phyloP scores from a whole-genome alignment of 2,888 invertebrate species.

The Euplexia lucipara region DNA sequence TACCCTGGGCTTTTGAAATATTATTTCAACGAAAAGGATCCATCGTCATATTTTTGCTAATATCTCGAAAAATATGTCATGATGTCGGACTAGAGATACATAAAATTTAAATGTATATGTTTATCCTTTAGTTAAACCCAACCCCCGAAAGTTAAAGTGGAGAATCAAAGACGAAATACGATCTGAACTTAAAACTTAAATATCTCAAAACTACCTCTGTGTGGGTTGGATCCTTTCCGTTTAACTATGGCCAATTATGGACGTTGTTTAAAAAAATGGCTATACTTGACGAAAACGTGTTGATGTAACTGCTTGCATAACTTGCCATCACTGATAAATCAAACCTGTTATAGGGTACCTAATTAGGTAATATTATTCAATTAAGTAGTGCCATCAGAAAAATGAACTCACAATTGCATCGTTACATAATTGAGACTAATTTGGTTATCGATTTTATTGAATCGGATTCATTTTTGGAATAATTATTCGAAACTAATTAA shows the following conservation, averaged over 20 bases:
- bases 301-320: too few relatives aligned
- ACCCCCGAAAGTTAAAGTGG: not conserved
- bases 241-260: not conserved
- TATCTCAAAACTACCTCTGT: too few relatives aligned
- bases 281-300: too few relatives aligned
- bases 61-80: constrained; percentile 1
- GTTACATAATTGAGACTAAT: constrained; percentile 21
- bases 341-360: not conserved
- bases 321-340: not conserved
- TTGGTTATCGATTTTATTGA: constrained; percentile 21
- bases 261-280: too few relatives aligned
- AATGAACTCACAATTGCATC: constrained; percentile 3
- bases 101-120: not conserved
- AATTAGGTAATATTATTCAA: not conserved
- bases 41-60: not conserved
- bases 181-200: too few relatives aligned
- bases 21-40: too few relatives aligned
- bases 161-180: not conserved
- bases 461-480: constrained; percentile 5
- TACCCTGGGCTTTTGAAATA: not conserved
- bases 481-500: not conserved
- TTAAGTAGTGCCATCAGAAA: not conserved
- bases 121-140: not conserved
- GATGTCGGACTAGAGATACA: not conserved
- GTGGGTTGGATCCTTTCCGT: too few relatives aligned